Conservation (phyloP, 1,140 invertebrate species). For the Apis mellifera region DNA sequence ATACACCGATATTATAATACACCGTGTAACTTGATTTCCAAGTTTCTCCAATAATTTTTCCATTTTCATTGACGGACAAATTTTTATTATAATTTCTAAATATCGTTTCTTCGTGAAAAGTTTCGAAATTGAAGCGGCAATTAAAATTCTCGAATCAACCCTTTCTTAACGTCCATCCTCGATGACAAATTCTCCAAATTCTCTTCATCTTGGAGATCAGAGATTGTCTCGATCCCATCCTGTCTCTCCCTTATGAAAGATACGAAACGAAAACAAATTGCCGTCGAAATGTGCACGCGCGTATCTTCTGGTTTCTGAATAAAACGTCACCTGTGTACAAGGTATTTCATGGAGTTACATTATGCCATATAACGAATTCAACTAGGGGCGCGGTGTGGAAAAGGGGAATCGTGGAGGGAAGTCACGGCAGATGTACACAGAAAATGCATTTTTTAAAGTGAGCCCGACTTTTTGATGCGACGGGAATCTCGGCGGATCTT, state of each 20-base stretch:
- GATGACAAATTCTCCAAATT: too few relatives aligned
- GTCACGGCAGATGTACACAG: constrained; percentile 25
- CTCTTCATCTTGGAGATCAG: too few relatives aligned
- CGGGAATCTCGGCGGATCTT: constrained; percentile 37
- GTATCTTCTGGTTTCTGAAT: constrained; percentile 5
- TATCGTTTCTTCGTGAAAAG: too few relatives aligned
- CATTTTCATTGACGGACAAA: too few relatives aligned
- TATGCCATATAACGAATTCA: constrained; percentile 34
- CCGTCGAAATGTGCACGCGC: background rate
- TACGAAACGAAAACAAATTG: background rate
- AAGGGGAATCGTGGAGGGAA: constrained; percentile 5
- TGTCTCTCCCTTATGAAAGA: background rate
- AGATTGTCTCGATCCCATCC: too few relatives aligned
- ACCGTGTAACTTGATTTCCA: too few relatives aligned
- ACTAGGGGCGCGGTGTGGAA: background rate
- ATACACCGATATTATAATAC: too few relatives aligned
- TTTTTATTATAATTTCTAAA: too few relatives aligned
- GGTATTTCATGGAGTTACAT: constrained; percentile 21
- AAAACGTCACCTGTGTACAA: constrained; percentile 2
- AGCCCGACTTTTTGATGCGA: constrained; percentile 41
- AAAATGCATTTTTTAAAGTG: constrained; percentile 51
- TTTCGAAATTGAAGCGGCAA: too few relatives aligned
- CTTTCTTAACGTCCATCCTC: too few relatives aligned
- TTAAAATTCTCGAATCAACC: too few relatives aligned
- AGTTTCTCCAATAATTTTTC: too few relatives aligned